phyloP scores from a whole-genome alignment of 2,888 invertebrate species.

The Latrodectus elegans region DNA sequence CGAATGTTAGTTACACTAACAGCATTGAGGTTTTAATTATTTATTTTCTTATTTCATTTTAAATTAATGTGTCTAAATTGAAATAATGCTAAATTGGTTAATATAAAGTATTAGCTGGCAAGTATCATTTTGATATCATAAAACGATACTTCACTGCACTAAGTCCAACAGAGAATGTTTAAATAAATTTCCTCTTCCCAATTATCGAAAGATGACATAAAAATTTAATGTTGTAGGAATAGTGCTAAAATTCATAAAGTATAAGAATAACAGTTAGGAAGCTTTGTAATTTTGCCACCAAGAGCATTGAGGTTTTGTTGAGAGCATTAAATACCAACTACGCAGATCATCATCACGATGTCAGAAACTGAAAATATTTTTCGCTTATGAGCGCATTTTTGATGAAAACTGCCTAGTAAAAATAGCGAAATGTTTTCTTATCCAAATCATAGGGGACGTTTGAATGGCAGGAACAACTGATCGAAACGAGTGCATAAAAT shows the following conservation, averaged over 20 bases:
- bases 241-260: background rate
- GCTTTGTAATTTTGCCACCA: background rate
- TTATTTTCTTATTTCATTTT: too few relatives aligned
- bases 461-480: background rate
- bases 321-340: background rate
- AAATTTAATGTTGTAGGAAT: background rate
- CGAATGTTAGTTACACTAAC: too few relatives aligned
- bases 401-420: constrained; percentile 35
- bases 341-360: background rate
- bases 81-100: too few relatives aligned
- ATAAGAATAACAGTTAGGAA: background rate
- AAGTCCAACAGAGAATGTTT: too few relatives aligned
- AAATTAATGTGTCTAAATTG: too few relatives aligned
- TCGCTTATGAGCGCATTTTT: constrained; percentile 5
- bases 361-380: background rate
- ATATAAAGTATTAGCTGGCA: too few relatives aligned
- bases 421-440: constrained; percentile 27
- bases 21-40: too few relatives aligned
- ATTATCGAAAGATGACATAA: too few relatives aligned
- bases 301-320: background rate
- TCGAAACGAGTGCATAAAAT: constrained; percentile 23
- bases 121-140: too few relatives aligned
- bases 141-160: too few relatives aligned
- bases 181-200: too few relatives aligned
- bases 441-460: constrained; percentile 8